Conservation (phyloP, 2,113 vertebrate genomes). For the Rutilus rutilus region DNA sequence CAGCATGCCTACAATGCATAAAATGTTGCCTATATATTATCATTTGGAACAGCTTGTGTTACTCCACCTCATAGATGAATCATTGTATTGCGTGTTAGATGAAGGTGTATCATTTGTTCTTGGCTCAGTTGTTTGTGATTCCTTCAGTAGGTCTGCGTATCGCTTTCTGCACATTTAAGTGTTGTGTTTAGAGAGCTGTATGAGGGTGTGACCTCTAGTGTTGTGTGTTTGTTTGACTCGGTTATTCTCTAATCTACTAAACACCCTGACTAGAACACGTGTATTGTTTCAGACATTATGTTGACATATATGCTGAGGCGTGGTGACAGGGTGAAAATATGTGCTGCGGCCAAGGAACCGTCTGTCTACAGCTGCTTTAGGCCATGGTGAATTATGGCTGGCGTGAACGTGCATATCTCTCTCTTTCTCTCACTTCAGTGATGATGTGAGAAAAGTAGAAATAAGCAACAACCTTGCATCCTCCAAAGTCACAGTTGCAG, state of each 20-base stretch:
- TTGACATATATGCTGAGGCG: slow-evolving; percentile 19
- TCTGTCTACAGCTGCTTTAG: slow-evolving; percentile 7
- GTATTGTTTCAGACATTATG: slow-evolving; percentile 27
- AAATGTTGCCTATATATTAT: neutral
- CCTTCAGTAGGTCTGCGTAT: neutral
- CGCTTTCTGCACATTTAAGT: neutral
- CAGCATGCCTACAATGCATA: neutral
- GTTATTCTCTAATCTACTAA: slow-evolving; percentile 34
- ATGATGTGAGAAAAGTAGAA: neutral
- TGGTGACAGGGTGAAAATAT: slow-evolving; percentile 28
- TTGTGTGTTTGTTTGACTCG: neutral
- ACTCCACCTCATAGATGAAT: neutral
- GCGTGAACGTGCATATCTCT: neutral
- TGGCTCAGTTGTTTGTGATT: neutral
- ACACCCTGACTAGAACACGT: slow-evolving; percentile 17
- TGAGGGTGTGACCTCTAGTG: slow-evolving; percentile 7
- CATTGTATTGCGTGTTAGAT: neutral
- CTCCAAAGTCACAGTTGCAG: slow-evolving; percentile 5
- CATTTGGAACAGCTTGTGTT: neutral
- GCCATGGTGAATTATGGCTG: slow-evolving; percentile 18
- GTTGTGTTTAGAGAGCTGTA: neutral
- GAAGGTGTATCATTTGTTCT: neutral
- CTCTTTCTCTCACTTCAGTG: too few relatives aligned
- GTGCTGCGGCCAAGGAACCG: neutral
- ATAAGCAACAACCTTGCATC: slow-evolving; percentile 1